Evolutionary conservation across 2,113 vertebrate species (phyloP).

Genomic region (Condylura cristata): DNA sequence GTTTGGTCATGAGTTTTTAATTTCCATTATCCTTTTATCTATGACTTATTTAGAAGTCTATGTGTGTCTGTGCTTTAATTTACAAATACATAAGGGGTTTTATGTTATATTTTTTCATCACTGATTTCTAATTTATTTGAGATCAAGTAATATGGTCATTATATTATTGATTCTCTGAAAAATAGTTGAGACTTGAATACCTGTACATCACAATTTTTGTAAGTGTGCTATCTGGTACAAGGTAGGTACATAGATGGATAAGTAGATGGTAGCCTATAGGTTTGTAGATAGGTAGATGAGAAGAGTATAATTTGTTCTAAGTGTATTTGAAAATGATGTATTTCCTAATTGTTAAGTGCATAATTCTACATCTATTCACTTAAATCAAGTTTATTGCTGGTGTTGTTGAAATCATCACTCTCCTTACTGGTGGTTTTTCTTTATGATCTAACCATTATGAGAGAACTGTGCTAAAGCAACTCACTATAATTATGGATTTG

Average conservation of each 20-base stretch:
- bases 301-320: background rate
- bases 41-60: background rate
- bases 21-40: background rate
- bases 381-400: background rate
- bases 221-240: background rate
- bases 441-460: background rate
- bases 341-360: background rate
- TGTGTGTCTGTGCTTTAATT: background rate
- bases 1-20: background rate
- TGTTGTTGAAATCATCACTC: background rate
- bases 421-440: background rate
- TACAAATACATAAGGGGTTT: background rate
- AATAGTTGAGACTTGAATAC: background rate
- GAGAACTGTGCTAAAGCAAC: background rate
- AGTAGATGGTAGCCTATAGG: too few species aligned
- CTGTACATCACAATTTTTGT: background rate
- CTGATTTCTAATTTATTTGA: background rate
- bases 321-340: background rate
- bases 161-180: background rate
- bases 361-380: background rate
- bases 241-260: background rate
- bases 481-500: background rate
- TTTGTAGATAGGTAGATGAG: background rate
- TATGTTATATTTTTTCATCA: background rate
- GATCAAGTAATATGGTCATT: background rate